A percentile compares a stretch with the other conserved stretches of the same genome.
Conservation (phyloP, 92 coral and sea anemone genomes). For the Palythoa grandis region DNA sequence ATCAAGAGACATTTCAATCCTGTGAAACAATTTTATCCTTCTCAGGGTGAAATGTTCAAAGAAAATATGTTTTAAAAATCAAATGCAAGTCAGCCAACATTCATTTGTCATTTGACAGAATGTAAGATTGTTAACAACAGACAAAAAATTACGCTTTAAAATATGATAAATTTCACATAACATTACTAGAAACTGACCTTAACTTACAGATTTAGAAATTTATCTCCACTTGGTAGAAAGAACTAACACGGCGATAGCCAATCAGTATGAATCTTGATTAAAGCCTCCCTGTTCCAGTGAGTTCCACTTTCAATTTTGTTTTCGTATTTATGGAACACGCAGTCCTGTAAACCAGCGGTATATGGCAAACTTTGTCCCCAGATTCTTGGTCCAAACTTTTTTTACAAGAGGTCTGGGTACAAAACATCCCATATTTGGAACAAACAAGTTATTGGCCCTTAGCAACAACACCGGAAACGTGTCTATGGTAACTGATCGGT, state of each 20-base stretch:
- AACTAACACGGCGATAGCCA: background rate
- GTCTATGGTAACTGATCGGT: slow-evolving; percentile 66
- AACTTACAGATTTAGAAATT: background rate
- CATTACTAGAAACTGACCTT: background rate
- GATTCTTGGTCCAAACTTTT: slow-evolving; percentile 8
- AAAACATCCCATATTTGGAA: slow-evolving; percentile 11
- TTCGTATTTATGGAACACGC: slow-evolving; percentile 6
- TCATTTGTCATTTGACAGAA: no score
- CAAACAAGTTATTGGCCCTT: slow-evolving; percentile 7
- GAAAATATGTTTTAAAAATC: no score
- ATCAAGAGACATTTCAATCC: background rate
- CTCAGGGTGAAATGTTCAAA: no score
- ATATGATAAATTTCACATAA: background rate
- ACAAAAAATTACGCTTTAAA: no score
- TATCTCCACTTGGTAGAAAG: background rate
- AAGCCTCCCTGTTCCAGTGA: background rate
- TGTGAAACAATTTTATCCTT: background rate
- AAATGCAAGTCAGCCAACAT: no score
- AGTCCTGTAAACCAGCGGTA: slow-evolving; percentile 21
- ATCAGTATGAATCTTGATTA: background rate
- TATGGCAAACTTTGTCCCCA: background rate
- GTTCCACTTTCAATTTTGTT: background rate
- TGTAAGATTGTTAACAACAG: background rate
- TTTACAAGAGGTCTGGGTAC: background rate
- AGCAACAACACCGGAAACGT: slow-evolving; percentile 55